These are phyloP conservation scores for Phaenicophaeus curvirostris DNA, from an alignment of 2,797 vertebrate genomes.

Conservation along the genomic window DNA sequence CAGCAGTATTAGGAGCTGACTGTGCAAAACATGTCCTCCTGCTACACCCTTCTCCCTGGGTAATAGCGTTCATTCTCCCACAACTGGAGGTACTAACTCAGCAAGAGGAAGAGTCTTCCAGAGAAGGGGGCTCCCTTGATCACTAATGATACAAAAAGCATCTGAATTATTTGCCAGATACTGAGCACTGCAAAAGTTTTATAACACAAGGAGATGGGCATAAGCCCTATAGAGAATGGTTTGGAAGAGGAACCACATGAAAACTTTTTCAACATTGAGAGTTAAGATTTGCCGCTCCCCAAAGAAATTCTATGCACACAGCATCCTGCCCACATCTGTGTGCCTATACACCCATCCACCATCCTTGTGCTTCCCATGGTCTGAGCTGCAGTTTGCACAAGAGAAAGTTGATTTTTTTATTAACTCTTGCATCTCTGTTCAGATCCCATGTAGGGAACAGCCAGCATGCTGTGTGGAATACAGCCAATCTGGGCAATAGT, in stretches of 20 bases:
- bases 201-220: neutral
- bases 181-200: neutral
- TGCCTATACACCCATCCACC: neutral
- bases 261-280: neutral
- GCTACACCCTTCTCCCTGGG: neutral
- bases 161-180: neutral
- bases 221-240: neutral
- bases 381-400: neutral
- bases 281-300: neutral
- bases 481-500: conserved; percentile 80
- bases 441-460: conserved; percentile 88
- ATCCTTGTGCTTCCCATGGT: neutral
- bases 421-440: conserved; percentile 40
- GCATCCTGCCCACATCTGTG: rapidly evolving
- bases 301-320: neutral
- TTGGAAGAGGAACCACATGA: neutral
- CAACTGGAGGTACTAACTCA: neutral
- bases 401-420: neutral
- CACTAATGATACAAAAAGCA: neutral
- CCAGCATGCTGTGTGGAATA: conserved; percentile 87
- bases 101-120: neutral
- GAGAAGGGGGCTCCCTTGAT: neutral
- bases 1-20: neutral
- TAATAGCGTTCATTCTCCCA: neutral
- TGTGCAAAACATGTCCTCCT: neutral